Conservation (phyloP, 2,888 invertebrate genomes). For the Leucania comma region DNA sequence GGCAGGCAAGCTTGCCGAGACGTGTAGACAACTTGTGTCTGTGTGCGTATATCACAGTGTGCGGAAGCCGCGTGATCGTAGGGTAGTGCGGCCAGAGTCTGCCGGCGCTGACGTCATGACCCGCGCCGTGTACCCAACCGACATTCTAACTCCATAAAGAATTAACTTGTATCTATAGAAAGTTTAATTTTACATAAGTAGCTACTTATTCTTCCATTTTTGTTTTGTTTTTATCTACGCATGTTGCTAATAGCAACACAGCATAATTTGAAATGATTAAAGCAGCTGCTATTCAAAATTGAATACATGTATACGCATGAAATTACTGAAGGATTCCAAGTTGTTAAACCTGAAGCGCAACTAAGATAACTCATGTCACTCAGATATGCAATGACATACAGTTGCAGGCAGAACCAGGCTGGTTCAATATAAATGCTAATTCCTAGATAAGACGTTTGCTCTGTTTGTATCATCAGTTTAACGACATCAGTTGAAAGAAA, state of each 20-base stretch:
- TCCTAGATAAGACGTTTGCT: constrained; percentile 71
- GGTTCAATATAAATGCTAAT: constrained; percentile 87
- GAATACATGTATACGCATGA: not conserved
- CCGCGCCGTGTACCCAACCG: constrained; percentile 54
- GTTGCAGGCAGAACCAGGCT: constrained; percentile 68
- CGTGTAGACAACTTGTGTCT: constrained; percentile 34
- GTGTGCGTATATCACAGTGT: constrained; percentile 55
- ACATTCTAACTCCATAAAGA: constrained; percentile 32
- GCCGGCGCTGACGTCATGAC: constrained; percentile 69
- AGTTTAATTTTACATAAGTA: constrained; percentile 2
- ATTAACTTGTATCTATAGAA: constrained; percentile 5
- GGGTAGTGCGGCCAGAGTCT: constrained; percentile 57
- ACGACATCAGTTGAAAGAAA: constrained; percentile 36
- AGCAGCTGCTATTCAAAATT: not conserved
- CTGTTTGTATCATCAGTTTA: constrained; percentile 49
- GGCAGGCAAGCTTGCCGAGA: constrained; percentile 47
- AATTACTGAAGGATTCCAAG: constrained; percentile 10
- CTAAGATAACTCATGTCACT: constrained; percentile 61
- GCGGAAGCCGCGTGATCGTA: constrained; percentile 73
- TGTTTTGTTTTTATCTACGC: constrained; percentile 10
- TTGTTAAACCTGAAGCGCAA: constrained; percentile 38
- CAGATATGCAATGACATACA: constrained; percentile 60
- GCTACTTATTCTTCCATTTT: constrained; percentile 8
- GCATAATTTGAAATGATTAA: not conserved
- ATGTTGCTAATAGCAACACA: constrained; percentile 7